Evolutionary conservation across 2,888 invertebrate genomes (phyloP), one percentile per base, ranked within the genome.

Genomic region (Drosophila paramelanica): DNA sequence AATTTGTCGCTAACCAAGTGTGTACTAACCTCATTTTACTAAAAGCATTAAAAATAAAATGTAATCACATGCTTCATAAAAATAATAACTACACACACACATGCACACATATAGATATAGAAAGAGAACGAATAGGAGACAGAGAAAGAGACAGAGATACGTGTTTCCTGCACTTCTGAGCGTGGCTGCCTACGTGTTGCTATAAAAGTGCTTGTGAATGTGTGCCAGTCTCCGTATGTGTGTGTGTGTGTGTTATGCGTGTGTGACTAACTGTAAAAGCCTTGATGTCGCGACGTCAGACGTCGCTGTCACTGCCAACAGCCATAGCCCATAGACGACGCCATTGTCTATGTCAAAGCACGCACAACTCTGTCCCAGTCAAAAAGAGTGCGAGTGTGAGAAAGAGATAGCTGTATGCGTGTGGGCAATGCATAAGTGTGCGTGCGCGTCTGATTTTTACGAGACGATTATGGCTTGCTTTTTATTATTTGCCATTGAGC

Each of bases 41-140:
- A 85, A 85, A 85, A 85, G 89, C 85, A 89, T 85, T 85, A 85
- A 85, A 85, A 85, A 85, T 85, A 85, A 85, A 85, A 85, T 89
- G 88, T 85, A 85, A 85, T 85, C 85, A 89, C 85, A 85, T 86
- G 85, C 85, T 88, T 86, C 89, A 89, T 89, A 86, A 89, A 89
- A 86, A 87, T 89, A 89, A 89, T 88, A 86, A 89, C 89, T 89
- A 86, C 76, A 75, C 74, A 79, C 61, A 81, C 53, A 59, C 46
- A 47, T 27, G 39, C 36, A 47, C 31, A 46, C 39, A 62, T n/a
- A 42, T 36, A 50, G 31, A 43, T 31, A 41, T 5, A 41, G 27
- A 31, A 43, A 23, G 23, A 43, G 33, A 43, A 36, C 53, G 45
- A 41, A 17, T 31, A 25, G 46, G 31, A 59, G 43, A 50, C 13